Evolutionary conservation across 2,113 vertebrate genomes (phyloP).

Genomic region (Australoheros scitulus): DNA sequence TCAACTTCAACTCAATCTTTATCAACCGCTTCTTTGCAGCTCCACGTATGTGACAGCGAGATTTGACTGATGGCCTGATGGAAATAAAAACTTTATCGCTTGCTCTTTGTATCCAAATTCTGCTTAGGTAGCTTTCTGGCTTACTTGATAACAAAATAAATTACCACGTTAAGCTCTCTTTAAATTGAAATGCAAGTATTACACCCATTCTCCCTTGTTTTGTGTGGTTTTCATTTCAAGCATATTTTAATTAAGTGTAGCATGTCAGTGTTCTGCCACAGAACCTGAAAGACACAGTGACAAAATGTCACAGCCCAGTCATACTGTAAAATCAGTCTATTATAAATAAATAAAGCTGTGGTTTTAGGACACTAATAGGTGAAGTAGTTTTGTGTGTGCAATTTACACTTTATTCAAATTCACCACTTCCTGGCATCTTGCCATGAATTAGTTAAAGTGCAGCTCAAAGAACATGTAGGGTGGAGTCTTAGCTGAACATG

Average conservation of each 20-base stretch:
- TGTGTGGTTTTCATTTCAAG: too few species aligned
- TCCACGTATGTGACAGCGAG: conserved; percentile 20
- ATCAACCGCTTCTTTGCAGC: conserved; percentile 76
- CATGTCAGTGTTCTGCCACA: neutral
- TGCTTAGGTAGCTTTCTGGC: neutral
- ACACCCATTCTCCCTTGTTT: neutral
- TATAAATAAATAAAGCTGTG: neutral
- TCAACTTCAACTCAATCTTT: conserved; percentile 79
- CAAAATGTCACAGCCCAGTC: neutral
- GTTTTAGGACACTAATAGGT: neutral
- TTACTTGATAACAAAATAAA: neutral
- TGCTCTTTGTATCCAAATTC: neutral
- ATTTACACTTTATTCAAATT: neutral
- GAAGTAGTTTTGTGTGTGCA: neutral
- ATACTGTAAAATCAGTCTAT: neutral
- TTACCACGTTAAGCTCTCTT: neutral
- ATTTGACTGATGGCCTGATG: neutral
- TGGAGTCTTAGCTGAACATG: conserved; percentile 50
- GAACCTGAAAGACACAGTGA: neutral
- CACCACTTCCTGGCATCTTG: conserved; percentile 40
- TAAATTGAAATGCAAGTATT: neutral
- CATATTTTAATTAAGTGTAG: too few species aligned
- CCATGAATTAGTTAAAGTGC: conserved; percentile 23
- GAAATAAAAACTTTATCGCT: neutral
- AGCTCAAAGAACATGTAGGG: conserved; percentile 63